Evolutionary conservation across 1,140 invertebrate species (phyloP), one percentile per base, ranked within the genome.

Genomic region (Drosophila pruinosa): DNA sequence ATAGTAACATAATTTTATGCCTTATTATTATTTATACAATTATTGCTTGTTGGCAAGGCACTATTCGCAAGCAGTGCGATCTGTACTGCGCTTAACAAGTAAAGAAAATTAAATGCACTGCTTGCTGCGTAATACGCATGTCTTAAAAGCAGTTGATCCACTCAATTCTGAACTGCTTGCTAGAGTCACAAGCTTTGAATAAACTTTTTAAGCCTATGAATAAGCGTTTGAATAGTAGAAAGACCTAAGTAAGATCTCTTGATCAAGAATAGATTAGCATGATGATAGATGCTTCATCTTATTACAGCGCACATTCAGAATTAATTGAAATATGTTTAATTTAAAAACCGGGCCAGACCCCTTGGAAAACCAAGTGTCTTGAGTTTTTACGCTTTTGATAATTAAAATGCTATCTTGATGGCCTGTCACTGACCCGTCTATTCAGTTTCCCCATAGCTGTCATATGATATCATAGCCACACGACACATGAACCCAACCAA

Each of bases 401-500:
- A 72, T 67, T 65, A 36, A 19, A 28, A 38, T 38, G 12, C 14
- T 22, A 58, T 65, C 59, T 50, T 26, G 21, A 52, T 43, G 28
- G 53, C 62, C 28, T 31, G 8, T 45, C 28, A 28, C 10, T 57
- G 52, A 72, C 54, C 53, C 63, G 31, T n/a, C 21, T 24, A 47
- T 47, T 24, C 28, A 10, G 15, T 39, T 48, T 28, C 31, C 8
- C 17, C 43, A 41, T 48, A 71, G 52, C 62, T 71, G 43, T 14
- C 31, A 71, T 22, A 65, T 65, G 68, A 71, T 54, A 63, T 56
- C 59, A 63, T 62, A 34, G 26, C 10, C n/a, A 21, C 22, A 31
- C 4, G 36, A 12, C 34, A 36, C 2, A 38, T 12, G 14, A 19
- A 24, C 3, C 21, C 58, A 39, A n/a, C n/a, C n/a, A n/a, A n/a